Evolutionary conservation across 1,140 invertebrate genomes (phyloP).

Genomic region (Pectinophora gossypiella): DNA sequence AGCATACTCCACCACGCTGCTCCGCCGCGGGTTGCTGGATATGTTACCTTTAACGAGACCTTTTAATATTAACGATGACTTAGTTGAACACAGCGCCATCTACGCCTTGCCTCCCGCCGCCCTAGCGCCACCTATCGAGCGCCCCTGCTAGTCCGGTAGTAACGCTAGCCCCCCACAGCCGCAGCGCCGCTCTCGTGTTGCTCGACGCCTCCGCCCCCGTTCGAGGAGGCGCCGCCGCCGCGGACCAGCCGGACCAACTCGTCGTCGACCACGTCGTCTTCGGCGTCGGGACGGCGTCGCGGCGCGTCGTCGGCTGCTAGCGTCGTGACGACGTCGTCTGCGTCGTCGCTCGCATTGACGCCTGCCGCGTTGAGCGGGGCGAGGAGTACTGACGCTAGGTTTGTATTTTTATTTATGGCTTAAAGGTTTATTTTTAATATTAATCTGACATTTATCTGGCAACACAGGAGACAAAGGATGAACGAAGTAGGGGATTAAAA

Average conservation of each 20-base stretch:
- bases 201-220: constrained; percentile 91
- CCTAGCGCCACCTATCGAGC: no score
- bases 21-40: no score
- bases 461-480: no score
- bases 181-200: constrained; percentile 78
- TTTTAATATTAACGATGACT: no score
- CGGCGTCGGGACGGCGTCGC: constrained; percentile 69
- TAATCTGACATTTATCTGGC: no score
- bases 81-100: no score
- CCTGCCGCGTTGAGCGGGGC: constrained; percentile 75
- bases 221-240: constrained; percentile 84
- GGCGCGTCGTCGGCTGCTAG: constrained; percentile 67
- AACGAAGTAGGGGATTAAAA: no score
- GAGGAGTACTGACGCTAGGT: constrained; percentile 76
- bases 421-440: no score
- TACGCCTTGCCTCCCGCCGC: no score
- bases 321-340: constrained; percentile 62
- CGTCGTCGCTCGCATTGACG: constrained; percentile 82
- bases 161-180: constrained; percentile 59
- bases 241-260: constrained; percentile 75
- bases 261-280: constrained; percentile 73
- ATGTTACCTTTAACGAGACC: no score
- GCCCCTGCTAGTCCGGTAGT: constrained; percentile 23
- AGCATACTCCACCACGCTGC: no score
- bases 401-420: constrained; percentile 1